Evolutionary conservation across 2,888 invertebrate genomes (phyloP), one percentile per base, ranked within the genome.

Genomic region (Lydus trimaculatus): DNA sequence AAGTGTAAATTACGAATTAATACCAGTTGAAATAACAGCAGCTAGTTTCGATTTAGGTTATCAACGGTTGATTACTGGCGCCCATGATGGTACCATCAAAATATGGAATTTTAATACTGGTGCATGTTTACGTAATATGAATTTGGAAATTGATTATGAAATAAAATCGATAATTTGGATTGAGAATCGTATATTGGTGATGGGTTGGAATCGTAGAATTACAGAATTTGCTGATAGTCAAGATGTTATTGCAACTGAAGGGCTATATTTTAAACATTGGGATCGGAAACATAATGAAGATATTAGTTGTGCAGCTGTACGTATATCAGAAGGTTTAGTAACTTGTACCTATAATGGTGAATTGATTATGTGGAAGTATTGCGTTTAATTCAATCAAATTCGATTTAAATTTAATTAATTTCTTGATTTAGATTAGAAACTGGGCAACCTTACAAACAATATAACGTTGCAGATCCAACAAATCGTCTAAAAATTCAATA

Each of bases 61-160:
- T 74, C 92, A 93, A 80, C 88, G 93, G 67, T 86, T 95, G 31
- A 83, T 94, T 66, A 94, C 94, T 0, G 95, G 94, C 1, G 94
- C 93, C 0, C 88, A 91, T 63, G 91, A 94, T 82, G 95, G 95
- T 13, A 89, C 91, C 0, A 85, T 95, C 8, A 93, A 92, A 86
- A 88, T 94, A 36, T 96, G 96, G 96, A 93, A 94, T 84, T 95
- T 94, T 80, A 94, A 93, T 80, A 92, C 92, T 28, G 94, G 94
- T 0, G 88, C 89, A 8, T 93, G 94, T 76, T 82, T 94, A 70
- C 86, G 92, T 72, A 89, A 89, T 65, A 90, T 94, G 90, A 84
- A 74, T 56, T 74, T 81, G 31, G 77, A 76, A 8, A 73, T 69
- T n/a, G 77, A 76, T 71, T 86, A 86, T 68, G 87, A 87, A 75